Base-by-base conservation (phyloP, 2,797 vertebrate genomes). In the Gymnodraco acuticeps region DNA sequence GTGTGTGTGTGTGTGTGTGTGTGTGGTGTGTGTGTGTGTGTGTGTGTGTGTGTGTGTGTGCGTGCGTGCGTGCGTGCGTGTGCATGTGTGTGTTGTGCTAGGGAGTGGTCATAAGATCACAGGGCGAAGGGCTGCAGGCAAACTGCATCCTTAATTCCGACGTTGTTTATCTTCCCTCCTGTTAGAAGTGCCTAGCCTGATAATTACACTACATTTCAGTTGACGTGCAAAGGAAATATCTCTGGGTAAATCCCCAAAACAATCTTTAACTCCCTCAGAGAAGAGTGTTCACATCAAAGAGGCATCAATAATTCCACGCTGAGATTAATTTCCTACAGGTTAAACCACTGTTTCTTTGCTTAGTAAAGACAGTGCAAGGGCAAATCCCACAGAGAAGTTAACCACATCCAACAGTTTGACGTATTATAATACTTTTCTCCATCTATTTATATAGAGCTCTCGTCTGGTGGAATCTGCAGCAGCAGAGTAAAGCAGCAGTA, bases 81-180 rank as follows among this genome's bases (percentile, higher is more conserved):
- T 45, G 46, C 69, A 52, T 23, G 38, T 45, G 62, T 3, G 23
- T n/a, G 20, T 19, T 6, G n/a, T 0, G 0, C 19, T 3, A 20
- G 42, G 79, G 64, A 67, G 50, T 45, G 55, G 66, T 84, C 66
- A 64, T 64, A 17, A 87, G 84, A 92, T 88, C 85, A 87, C 56
- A 88, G 78, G 75, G 73, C 3, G 38, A 77, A 80, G 65, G 69
- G 83, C 87, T 64, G 56, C 73, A 70, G 88, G 88, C 73, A 85
- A 90, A 91, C 92, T 54, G 47, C 75, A 86, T 92, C 75, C 89
- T 90, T 94, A 91, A 93, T 92, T 92, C 70, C 20, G 4, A 64
- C 47, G 67, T 69, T 78, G 85, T 91, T 92, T 89, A 80, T 90
- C 67, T 76, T 81, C 70, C 75, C 73, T 87, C 64, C 59, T 64